Percentiles rank a stretch among this genome's conserved stretches.
Conservation (phyloP, 2,888 invertebrate genomes). For the Ptychoptera contaminata region DNA sequence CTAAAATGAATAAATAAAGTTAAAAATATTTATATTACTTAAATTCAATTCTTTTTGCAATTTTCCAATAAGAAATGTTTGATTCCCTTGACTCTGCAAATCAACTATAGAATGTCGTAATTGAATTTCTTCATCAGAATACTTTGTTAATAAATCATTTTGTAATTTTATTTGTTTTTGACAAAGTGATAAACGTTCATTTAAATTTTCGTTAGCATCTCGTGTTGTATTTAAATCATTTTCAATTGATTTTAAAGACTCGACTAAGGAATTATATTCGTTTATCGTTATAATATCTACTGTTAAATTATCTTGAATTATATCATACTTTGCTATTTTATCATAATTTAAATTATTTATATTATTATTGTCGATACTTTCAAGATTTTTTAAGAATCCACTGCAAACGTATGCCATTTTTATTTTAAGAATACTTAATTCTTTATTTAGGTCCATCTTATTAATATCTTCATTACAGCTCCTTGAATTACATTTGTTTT, state of each 20-base stretch:
- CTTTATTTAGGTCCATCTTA: conserved; percentile 1
- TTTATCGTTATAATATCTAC: conserved; percentile 21
- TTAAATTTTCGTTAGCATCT: conserved; percentile 2
- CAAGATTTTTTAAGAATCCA: neutral
- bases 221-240: conserved; percentile 1
- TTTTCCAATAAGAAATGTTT: conserved; percentile 26
- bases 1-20: neutral
- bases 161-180: conserved; percentile 3
- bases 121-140: conserved; percentile 28
- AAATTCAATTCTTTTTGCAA: conserved; percentile 24
- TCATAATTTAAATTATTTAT: neutral
- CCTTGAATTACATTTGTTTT: neutral
- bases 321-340: conserved; percentile 12
- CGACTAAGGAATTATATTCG: conserved; percentile 16
- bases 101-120: conserved; percentile 29
- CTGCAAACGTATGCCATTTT: neutral
- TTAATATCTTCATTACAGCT: neutral
- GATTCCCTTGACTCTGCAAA: conserved; percentile 25
- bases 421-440: conserved; percentile 1
- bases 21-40: conserved; percentile 13
- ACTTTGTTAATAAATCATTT: conserved; percentile 24
- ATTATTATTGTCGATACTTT: neutral
- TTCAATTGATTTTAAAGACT: conserved; percentile 21
- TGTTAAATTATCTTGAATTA: conserved; percentile 23
- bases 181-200: neutral